Percentiles rank a stretch among this genome's conserved stretches.
These are phyloP conservation scores for Phalloptychus januarius DNA, from an alignment of 2,797 vertebrate genomes.

Conservation along the genomic window DNA sequence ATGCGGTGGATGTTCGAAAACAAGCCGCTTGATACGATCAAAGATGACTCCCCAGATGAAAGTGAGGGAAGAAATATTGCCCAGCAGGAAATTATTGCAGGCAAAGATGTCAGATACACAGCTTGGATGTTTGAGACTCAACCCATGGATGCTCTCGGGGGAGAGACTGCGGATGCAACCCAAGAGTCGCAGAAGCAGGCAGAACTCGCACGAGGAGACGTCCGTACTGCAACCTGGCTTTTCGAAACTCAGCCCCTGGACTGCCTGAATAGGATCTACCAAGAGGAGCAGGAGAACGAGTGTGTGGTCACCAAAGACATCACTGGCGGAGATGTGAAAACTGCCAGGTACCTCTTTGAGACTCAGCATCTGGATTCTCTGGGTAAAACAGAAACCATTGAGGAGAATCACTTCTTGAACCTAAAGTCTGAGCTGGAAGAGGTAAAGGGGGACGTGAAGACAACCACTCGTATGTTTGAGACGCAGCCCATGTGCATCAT, in stretches of 20 bases:
- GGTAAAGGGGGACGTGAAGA: slow-evolving; percentile 87
- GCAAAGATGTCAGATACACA: slow-evolving; percentile 86
- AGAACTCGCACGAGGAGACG: slow-evolving; percentile 84
- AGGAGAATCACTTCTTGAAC: slow-evolving; percentile 85
- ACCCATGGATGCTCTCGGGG: slow-evolving; percentile 80
- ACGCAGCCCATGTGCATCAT: slow-evolving; percentile 87
- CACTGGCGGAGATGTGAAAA: slow-evolving; percentile 87
- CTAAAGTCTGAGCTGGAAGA: slow-evolving; percentile 89
- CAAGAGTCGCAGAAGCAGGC: slow-evolving; percentile 73
- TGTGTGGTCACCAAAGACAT: slow-evolving; percentile 72
- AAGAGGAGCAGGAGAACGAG: slow-evolving; percentile 74
- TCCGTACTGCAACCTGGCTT: slow-evolving; percentile 83
- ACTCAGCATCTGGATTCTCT: slow-evolving; percentile 86
- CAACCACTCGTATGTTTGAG: slow-evolving; percentile 88
- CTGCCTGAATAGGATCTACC: slow-evolving; percentile 84
- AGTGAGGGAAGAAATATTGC: slow-evolving; percentile 75
- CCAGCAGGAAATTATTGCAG: slow-evolving; percentile 87
- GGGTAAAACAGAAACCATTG: slow-evolving; percentile 84
- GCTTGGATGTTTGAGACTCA: slow-evolving; percentile 92
- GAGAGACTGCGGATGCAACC: slow-evolving; percentile 51
- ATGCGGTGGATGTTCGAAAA: slow-evolving; percentile 91
- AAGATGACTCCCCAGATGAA: slow-evolving; percentile 81
- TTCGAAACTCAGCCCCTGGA: slow-evolving; percentile 89
- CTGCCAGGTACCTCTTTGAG: slow-evolving; percentile 88
- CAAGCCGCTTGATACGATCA: slow-evolving; percentile 86